Conservation (phyloP, 2,797 vertebrate species). For the Anguilla obscura region DNA sequence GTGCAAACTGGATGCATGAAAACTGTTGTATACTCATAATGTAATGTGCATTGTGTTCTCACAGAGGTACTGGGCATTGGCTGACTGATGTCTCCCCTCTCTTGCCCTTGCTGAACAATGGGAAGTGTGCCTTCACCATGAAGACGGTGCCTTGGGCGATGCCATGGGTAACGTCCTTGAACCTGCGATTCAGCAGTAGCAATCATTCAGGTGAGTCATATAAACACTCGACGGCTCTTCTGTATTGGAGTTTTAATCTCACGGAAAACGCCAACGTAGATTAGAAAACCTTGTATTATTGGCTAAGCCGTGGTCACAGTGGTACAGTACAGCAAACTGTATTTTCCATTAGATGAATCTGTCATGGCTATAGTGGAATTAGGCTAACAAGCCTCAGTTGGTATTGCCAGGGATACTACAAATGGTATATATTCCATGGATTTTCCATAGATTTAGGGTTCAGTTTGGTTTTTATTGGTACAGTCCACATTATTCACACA, state of each 20-base stretch:
- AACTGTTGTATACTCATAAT: neutral
- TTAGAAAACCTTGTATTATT: neutral
- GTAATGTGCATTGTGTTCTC: neutral
- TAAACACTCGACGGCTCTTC: neutral
- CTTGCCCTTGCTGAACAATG: constrained; percentile 66
- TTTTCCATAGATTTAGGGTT: neutral
- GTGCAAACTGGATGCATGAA: neutral
- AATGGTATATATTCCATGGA: neutral
- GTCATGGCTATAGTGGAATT: neutral
- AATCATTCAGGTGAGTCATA: constrained; percentile 54
- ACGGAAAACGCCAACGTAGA: neutral
- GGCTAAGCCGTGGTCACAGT: neutral
- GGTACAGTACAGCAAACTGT: neutral
- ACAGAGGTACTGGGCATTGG: constrained; percentile 74
- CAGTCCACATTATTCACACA: neutral
- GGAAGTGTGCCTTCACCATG: constrained; percentile 70
- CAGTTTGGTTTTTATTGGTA: neutral
- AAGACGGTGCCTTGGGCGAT: constrained; percentile 75
- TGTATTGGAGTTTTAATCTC: neutral
- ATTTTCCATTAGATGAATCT: neutral
- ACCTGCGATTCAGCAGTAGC: constrained; percentile 68
- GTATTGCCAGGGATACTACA: neutral
- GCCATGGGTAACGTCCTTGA: constrained; percentile 74
- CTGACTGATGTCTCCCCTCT: constrained; percentile 74
- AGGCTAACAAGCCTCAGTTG: neutral